Evolutionary conservation across 1,140 invertebrate species (phyloP).

Genomic region (Drosophila equinoxialis): DNA sequence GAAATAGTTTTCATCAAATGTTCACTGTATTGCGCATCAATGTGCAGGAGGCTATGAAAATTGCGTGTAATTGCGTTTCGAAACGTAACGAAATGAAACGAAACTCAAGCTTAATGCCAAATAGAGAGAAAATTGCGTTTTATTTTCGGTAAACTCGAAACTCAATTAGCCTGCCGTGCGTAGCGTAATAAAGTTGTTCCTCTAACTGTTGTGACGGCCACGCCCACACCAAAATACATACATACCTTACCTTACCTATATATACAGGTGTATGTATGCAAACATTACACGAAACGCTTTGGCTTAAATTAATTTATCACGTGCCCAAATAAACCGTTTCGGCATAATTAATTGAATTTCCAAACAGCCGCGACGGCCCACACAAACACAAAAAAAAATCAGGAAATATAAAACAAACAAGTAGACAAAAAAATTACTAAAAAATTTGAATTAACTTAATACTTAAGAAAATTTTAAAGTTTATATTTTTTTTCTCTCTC

Average conservation of each 20-base stretch:
- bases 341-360: constrained; percentile 74
- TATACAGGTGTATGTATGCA: constrained; percentile 43
- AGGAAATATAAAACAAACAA: not conserved
- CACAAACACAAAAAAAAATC: not conserved
- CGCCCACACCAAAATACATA: constrained; percentile 38
- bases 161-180: constrained; percentile 67
- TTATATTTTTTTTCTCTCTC: not conserved
- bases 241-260: not conserved
- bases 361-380: not conserved
- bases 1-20: not conserved
- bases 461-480: constrained; percentile 39
- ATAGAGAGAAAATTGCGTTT: constrained; percentile 51
- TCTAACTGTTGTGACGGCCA: constrained; percentile 42
- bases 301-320: constrained; percentile 77
- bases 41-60: constrained; percentile 35
- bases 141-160: constrained; percentile 47
- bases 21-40: constrained; percentile 14
- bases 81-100: constrained; percentile 31
- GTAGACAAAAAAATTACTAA: not conserved
- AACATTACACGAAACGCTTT: constrained; percentile 62
- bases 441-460: constrained; percentile 14
- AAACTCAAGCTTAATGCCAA: constrained; percentile 46
- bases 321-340: constrained; percentile 67
- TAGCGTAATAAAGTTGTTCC: constrained; percentile 58
- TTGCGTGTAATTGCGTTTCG: constrained; percentile 56